Evolutionary conservation across 2,113 vertebrate species (phyloP), one percentile per base, ranked within the genome.

Genomic region (Chaetura pelagica): DNA sequence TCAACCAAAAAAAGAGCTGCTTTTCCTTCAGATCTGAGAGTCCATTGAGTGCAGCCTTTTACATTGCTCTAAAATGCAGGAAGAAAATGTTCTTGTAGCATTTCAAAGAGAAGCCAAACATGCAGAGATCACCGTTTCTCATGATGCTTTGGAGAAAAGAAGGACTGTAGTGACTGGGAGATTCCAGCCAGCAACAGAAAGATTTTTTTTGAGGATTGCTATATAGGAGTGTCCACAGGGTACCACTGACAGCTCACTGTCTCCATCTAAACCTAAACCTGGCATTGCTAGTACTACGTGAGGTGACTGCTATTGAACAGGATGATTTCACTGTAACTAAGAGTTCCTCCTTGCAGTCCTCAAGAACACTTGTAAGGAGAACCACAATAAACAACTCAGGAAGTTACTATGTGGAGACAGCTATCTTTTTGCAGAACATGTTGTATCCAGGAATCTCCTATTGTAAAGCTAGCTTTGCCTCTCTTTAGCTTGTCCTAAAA

Each of bases 21-120:
- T 96, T 69, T 84, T 89, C 30, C 48, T 96, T 97, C 90, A 95
- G 86, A 93, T 94, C 57, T 86, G 26, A 48, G 46, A 79, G 27
- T 82, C 87, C 51, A 80, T 34, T 12, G 63, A 75, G 44, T 59
- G 46, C 6, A 71, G 30, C 58, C 61, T 82, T 63, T 82, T 82
- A 73, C 59, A 75, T 14, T 12, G 61, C 49, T 54, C 62, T 94
- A 79, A 96, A 94, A 93, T 17, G 34, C 58, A 95, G 68, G 59
- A 96, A 91, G 62, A 89, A 93, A 93, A 19, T 42, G 44, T 92
- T 86, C 91, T 86, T 68, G 38, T 58, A 95, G n/a, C 44, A 93
- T 96, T 96, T 97, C 96, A 96, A 94, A 96, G 77, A 78, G 79
- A 93, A 96, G 78, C 42, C 74, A 75, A 93, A 73, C 44, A 72